Conservation (phyloP, 2,797 vertebrate species). For the Phyllotis vaccarum region DNA sequence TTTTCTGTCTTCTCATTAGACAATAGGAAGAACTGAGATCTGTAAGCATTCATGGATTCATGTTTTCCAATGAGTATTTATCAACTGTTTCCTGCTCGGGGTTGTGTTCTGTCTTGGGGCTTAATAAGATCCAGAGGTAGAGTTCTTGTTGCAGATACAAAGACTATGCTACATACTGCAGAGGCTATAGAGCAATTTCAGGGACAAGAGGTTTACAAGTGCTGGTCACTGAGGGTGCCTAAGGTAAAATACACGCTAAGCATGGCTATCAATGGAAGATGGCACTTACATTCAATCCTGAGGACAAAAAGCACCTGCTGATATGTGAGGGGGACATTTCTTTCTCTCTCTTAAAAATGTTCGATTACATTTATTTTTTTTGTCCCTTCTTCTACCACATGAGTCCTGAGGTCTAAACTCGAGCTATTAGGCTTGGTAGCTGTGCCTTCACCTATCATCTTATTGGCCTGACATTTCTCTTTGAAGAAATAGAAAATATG, state of each 20-base stretch:
- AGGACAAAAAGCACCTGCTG: background rate
- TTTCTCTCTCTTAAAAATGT: background rate
- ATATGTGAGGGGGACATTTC: no score
- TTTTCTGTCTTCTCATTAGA: background rate
- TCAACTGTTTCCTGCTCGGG: background rate
- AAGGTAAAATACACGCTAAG: background rate
- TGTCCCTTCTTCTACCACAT: background rate
- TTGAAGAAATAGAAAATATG: background rate
- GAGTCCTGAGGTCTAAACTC: background rate
- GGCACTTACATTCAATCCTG: background rate
- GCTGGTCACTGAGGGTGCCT: rapidly evolving
- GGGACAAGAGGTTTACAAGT: background rate
- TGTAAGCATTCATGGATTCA: background rate
- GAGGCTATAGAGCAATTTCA: background rate
- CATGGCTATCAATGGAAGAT: rapidly evolving
- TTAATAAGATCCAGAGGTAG: background rate
- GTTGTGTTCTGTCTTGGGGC: background rate
- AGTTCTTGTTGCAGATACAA: background rate
- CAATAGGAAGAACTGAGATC: background rate
- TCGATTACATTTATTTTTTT: background rate
- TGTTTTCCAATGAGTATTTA: background rate
- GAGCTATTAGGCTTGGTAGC: background rate
- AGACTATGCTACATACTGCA: background rate
- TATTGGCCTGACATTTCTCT: background rate
- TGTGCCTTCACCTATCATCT: background rate